phyloP scores from a whole-genome alignment of 2,797 vertebrate species.

The Paratrypauchen microcephalus region DNA sequence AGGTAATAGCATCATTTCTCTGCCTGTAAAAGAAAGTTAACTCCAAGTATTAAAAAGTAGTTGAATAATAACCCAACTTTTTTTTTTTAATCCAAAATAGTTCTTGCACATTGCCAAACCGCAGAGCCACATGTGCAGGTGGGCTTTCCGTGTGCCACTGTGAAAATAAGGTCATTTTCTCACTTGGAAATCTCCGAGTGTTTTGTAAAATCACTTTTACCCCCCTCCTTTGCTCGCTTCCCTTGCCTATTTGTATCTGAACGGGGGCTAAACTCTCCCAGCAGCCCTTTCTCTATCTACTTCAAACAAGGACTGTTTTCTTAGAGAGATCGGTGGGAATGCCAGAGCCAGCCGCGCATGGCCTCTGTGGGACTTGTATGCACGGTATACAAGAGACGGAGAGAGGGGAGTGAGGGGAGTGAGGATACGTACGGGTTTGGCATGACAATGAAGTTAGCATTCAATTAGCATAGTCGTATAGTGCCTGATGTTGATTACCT shows the following conservation, averaged over 20 bases:
- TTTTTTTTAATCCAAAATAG: background rate
- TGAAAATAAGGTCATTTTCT: conserved; percentile 22
- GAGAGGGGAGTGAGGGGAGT: conserved; percentile 43
- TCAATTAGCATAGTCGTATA: conserved; percentile 81
- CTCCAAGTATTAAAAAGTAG: background rate
- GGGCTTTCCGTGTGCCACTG: background rate
- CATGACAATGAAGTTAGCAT: conserved; percentile 82
- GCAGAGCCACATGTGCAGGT: conserved; percentile 2
- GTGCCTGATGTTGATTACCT: conserved; percentile 81
- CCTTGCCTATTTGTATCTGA: conserved; percentile 39
- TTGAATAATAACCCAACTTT: background rate
- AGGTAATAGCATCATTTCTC: background rate
- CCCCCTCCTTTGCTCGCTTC: background rate
- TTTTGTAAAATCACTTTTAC: conserved; percentile 28
- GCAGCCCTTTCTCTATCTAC: conserved; percentile 58
- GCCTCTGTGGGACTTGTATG: conserved; percentile 62
- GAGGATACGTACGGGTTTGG: conserved; percentile 56
- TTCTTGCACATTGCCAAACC: background rate
- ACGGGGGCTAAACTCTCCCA: conserved; percentile 59
- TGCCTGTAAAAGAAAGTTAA: conserved; percentile 1
- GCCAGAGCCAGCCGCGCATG: conserved; percentile 57
- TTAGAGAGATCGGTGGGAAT: conserved; percentile 72
- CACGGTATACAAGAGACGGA: conserved; percentile 62
- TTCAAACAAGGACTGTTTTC: conserved; percentile 78
- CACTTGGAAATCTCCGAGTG: conserved; percentile 23